Base-by-base conservation (phyloP, 2,797 vertebrate species). In the Psittacula derbiana region DNA sequence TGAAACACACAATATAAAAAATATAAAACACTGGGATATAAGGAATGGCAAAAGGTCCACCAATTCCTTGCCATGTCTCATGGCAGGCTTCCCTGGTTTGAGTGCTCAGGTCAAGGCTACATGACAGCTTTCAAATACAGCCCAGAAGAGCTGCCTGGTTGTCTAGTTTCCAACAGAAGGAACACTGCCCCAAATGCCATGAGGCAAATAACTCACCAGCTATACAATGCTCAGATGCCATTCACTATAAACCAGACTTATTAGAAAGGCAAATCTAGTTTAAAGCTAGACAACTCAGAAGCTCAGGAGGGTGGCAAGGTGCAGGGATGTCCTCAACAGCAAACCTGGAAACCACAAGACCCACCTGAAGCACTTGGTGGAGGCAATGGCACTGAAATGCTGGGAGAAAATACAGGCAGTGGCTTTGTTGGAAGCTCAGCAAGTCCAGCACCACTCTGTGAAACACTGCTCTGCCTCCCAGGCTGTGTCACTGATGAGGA, bases 321-420 rank as follows among this genome's bases (percentile, higher is more conserved):
- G 25, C 19, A 88, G 44, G 8, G 21, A 49, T 30, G 19, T 12
- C 43, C 65, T 66, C 61, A n/a, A 19, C 1, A 5, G 65, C 36
- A 90, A 84, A 69, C 17, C 1, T 1, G 23, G 33, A 86, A 88
- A 76, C 18, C 20, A 55, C 23, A 79, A 82, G 88, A 69, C 96
- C n/a, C 49, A 97, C 95, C 94, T 92, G 93, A 92, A 83, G 83
- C 62, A 83, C 92, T 73, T 47, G 76, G 55, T 73, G 96, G 94
- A 53, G 91, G 74, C 0, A 23, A 92, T 91, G 89, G 80, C 86
- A 74, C 30, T 12, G 91, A 93, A 44, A 67, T 0, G 1, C 70
- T 65, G 8, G 83, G 52, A 62, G 95, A 55, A 96, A 89, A 76
- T 0, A 15, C 57, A 81, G 92, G 85, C 71, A 84, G 60, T 0